Evolutionary conservation across 2,113 vertebrate species (phyloP), one percentile per base, ranked within the genome.

Genomic region (Hylia prasina): DNA sequence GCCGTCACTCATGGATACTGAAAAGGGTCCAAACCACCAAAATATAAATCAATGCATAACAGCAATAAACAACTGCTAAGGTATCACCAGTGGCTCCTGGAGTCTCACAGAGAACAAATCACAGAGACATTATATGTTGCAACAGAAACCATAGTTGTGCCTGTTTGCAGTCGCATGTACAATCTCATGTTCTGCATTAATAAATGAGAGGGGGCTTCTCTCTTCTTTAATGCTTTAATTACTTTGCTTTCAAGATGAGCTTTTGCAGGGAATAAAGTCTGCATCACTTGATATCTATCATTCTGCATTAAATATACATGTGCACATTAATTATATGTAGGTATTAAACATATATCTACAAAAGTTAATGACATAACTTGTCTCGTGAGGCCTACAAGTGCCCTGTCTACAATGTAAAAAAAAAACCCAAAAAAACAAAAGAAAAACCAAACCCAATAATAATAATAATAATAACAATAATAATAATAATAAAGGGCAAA

Each of bases 31-130:
- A 83, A 89, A 78, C 35, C 51, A 81, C 72, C 50, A 66, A 92
- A 89, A 95, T 54, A 87, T 70, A 82, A 70, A 91, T 73, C 87
- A 84, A 5, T 47, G 51, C 50, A 81, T 39, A 91, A 66, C 68
- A 81, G 21, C 69, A 87, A 61, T 51, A 54, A 93, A 61, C 22
- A 69, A 54, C n/a, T 30, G 16, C 23, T 61, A 70, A 57, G 40
- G 42, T 53, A 87, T 77, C 76, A 89, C 50, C 68, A 53, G 35
- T 54, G 39, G 42, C 24, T 93, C 33, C 77, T 15, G 27, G 84
- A 83, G 47, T 11, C 47, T 63, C 81, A 18, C 13, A 33, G 79
- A 84, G 42, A 89, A 19, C 14, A 83, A 88, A 80, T 77, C 45
- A 50, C n/a, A 50, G 23, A 72, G 13, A 66, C 42, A 23, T 25